A percentile compares a stretch with the other conserved stretches of the same genome.
These are phyloP conservation scores for Geodia barretti DNA, from an alignment of 37 sponge, comb jelly and placozoan genomes.

Conservation along the genomic window DNA sequence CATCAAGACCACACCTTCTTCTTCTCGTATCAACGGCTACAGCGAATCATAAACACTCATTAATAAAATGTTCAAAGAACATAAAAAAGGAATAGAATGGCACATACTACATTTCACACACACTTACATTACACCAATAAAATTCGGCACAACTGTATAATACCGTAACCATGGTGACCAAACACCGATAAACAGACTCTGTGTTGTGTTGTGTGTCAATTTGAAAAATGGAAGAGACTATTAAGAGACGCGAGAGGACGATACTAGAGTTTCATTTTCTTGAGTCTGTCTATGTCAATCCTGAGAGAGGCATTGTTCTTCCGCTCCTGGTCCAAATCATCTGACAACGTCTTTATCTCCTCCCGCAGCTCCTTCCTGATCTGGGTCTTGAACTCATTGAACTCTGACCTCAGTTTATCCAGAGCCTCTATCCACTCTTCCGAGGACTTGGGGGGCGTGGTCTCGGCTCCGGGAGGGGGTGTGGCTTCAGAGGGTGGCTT, in stretches of 20 bases:
- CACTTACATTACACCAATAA: neutral
- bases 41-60: neutral
- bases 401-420: slow-evolving; percentile 43
- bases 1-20: neutral
- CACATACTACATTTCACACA: neutral
- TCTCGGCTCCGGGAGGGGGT: neutral
- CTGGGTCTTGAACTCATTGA: slow-evolving; percentile 33
- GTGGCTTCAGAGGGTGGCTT: neutral
- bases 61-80: neutral
- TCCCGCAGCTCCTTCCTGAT: slow-evolving; percentile 1
- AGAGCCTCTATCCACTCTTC: slow-evolving; percentile 39
- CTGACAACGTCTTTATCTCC: slow-evolving; percentile 45
- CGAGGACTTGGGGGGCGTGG: neutral
- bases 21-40: neutral
- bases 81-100: neutral
- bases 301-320: slow-evolving; percentile 54
- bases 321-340: slow-evolving; percentile 74
- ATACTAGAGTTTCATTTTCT: slow-evolving; percentile 31
- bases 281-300: slow-evolving; percentile 78
- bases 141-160: neutral
- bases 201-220: neutral
- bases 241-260: neutral
- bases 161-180: neutral
- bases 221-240: too few relatives aligned
- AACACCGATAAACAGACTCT: neutral